These are phyloP conservation scores for Plectus sambesii DNA, from an alignment of 1,140 invertebrate species.

Conservation along the genomic window DNA sequence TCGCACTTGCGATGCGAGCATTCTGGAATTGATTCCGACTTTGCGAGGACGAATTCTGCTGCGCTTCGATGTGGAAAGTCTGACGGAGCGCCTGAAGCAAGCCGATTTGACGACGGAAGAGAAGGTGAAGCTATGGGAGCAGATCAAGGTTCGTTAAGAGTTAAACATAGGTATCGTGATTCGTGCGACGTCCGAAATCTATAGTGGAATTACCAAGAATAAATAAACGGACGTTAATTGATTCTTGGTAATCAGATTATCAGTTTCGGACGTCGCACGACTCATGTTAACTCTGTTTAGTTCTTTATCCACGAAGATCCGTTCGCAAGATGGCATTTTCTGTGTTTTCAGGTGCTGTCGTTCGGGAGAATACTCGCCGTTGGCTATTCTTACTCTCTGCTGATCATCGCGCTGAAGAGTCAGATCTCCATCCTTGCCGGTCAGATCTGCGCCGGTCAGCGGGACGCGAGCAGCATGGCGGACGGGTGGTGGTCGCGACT, in stretches of 20 bases:
- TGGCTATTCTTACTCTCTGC: constrained; percentile 21
- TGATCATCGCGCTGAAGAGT: constrained; percentile 29
- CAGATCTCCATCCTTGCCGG: constrained; percentile 34
- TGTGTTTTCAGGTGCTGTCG: constrained; percentile 23
- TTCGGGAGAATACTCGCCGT: constrained; percentile 25
- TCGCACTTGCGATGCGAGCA: constrained; percentile 19
- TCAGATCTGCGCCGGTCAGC: constrained; percentile 21
- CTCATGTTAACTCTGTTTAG: too few relatives aligned
- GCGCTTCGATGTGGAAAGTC: constrained; percentile 16
- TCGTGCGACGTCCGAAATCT: too few relatives aligned
- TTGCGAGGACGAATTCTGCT: constrained; percentile 12
- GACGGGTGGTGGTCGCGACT: constrained; percentile 4
- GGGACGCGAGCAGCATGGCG: constrained; percentile 11
- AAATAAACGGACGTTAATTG: too few relatives aligned
- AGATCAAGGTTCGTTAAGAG: constrained; percentile 19
- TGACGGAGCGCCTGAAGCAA: background rate
- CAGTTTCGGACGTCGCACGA: too few relatives aligned
- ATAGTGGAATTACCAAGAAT: too few relatives aligned
- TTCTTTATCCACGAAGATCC: background rate
- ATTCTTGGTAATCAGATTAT: background rate
- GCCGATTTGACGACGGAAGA: constrained; percentile 11
- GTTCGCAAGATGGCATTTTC: background rate
- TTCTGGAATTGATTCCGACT: constrained; percentile 20
- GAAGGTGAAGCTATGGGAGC: constrained; percentile 27
- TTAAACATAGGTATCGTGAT: background rate